Percentiles rank a stretch among this genome's conserved stretches.
Evolutionary conservation across 2,888 invertebrate species (phyloP).

Genomic region (Agriotes lineatus): DNA sequence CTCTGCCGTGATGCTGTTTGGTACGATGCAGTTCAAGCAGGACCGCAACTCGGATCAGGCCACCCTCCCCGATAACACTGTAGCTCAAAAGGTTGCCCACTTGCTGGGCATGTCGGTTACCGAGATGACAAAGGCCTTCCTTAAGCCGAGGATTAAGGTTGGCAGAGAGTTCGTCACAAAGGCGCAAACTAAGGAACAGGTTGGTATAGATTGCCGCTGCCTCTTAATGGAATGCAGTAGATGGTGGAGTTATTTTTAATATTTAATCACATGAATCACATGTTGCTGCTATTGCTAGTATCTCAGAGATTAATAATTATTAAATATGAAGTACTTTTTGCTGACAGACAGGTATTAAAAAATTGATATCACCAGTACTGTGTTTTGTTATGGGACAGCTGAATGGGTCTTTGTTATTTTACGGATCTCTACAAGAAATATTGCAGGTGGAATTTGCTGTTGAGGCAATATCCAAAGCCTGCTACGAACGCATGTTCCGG

Average conservation of each 20-base stretch:
- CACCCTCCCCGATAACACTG: slow-evolving; percentile 97
- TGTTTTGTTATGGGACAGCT: no score
- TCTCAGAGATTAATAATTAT: no score
- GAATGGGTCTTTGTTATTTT: no score
- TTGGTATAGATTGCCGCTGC: no score
- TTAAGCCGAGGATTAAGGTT: slow-evolving; percentile 97
- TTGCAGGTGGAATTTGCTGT: slow-evolving; percentile 93
- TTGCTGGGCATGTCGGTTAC: slow-evolving; percentile 93
- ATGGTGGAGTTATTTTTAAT: no score
- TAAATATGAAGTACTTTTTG: no score
- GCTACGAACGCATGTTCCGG: slow-evolving; percentile 98
- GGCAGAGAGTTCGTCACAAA: slow-evolving; percentile 99
- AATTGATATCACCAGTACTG: no score
- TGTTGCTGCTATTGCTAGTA: no score
- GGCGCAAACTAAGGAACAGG: slow-evolving; percentile 98
- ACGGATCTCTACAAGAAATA: no score
- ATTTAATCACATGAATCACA: no score
- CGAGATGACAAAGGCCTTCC: slow-evolving; percentile 98
- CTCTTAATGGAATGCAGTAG: no score
- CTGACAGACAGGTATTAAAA: no score
- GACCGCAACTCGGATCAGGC: slow-evolving; percentile 99
- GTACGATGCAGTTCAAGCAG: slow-evolving; percentile 99
- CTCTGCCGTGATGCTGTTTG: slow-evolving; percentile 95
- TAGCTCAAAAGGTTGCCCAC: slow-evolving; percentile 99
- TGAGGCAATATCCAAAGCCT: slow-evolving; percentile 98